A percentile compares a stretch with the other conserved stretches of the same genome.
These are phyloP conservation scores for Macroglossus sobrinus DNA, from an alignment of 2,113 vertebrate species.

Conservation along the genomic window DNA sequence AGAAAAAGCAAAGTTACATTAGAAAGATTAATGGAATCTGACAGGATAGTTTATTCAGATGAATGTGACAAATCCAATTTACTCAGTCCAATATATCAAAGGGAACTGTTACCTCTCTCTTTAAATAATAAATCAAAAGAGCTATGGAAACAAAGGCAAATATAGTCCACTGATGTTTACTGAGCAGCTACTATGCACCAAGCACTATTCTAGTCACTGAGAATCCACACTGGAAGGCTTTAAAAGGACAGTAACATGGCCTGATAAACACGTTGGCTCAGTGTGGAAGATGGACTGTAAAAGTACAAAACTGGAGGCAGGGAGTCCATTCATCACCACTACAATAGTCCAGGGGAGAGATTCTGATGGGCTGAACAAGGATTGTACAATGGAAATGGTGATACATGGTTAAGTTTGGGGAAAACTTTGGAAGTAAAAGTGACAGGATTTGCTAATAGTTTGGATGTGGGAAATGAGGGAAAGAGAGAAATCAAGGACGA, in stretches of 20 bases:
- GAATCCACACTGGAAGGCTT: neutral
- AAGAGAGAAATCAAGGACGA: neutral
- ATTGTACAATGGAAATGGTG: neutral
- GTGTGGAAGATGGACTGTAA: rapidly evolving
- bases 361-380: neutral
- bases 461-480: neutral
- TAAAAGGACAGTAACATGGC: neutral
- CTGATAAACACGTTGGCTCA: neutral
- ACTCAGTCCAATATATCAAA: neutral
- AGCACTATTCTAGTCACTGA: neutral
- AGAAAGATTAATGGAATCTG: conserved; percentile 36
- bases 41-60: conserved; percentile 30
- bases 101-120: conserved; percentile 14
- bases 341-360: neutral
- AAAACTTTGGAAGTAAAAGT: neutral
- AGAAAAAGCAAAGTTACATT: conserved; percentile 40
- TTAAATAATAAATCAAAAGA: conserved; percentile 37
- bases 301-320: neutral
- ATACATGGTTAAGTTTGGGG: neutral
- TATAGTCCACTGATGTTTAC: neutral
- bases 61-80: neutral
- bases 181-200: neutral
- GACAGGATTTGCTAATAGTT: neutral
- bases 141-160: neutral
- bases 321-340: neutral